Evolutionary conservation across 1,140 invertebrate genomes (phyloP), one percentile per base, ranked within the genome.

Genomic region (Heliconius melpomene): DNA sequence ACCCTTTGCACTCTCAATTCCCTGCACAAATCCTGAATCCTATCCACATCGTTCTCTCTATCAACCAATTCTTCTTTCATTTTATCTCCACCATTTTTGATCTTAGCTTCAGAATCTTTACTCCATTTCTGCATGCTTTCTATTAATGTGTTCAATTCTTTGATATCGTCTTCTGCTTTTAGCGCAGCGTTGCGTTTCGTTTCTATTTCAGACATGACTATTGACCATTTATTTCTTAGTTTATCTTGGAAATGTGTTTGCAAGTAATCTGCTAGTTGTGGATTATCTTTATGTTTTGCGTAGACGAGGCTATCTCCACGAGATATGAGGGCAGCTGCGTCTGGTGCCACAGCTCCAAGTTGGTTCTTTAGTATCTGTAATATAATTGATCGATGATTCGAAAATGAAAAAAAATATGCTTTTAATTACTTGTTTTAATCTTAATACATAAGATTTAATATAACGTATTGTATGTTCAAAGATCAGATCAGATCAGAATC

Each of bases 251-350:
- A 95, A 76, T 95, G 95, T 18, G 93, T 94, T 77, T 95, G 96
- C 71, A 96, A 94, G 84, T 94, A 95, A 32, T 95, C 95, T 3
- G 96, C 96, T 52, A 95, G 91, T 38, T 86, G 83, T 40, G 96
- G 95, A 88, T 95, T 95, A 73, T 90, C 88, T 74, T 89, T 94
- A 85, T 97, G 96, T 79, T 86, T 89, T 3, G 81, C 87, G 79
- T 93, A 94, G 40, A 97, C 96, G 50, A 98, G 92, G 70, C 96
- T 96, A 88, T 98, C 97, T 2, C 97, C 97, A 87, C 96, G 96
- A 18, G 97, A 97, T 71, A 98, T 98, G 23, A 98, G 92, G 70
- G 96, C 96, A 16, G 97, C 97, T 75, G 97, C 97, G 90, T 98
- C 97, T 0, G 97, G 97, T 8, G 97, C 97, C 76, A 98, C 89